phyloP scores from a whole-genome alignment of 1,140 invertebrate species.

The Drosophila tristis region DNA sequence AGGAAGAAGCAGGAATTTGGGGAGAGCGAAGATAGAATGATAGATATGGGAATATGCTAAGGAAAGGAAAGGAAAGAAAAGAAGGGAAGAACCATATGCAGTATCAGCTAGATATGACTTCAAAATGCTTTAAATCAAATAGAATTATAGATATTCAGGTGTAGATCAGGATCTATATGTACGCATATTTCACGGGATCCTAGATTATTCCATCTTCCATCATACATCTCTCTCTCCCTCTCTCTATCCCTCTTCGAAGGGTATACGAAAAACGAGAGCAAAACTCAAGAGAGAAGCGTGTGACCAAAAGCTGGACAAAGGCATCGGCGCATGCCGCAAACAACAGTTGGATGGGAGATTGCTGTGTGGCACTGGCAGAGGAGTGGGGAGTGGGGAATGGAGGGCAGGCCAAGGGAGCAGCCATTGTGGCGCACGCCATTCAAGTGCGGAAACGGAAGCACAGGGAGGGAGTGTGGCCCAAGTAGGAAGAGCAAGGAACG shows the following conservation, averaged over 20 bases:
- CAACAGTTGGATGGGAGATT: constrained; percentile 32
- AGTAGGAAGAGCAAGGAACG: not conserved
- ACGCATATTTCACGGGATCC: too few species aligned
- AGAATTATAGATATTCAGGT: too few species aligned
- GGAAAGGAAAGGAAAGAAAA: too few species aligned
- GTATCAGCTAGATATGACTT: too few species aligned
- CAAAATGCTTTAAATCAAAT: too few species aligned
- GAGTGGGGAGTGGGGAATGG: not conserved
- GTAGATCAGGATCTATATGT: too few species aligned
- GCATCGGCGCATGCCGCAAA: constrained; percentile 66
- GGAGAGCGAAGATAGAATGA: not conserved
- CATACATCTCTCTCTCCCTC: too few species aligned
- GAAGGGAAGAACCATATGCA: too few species aligned
- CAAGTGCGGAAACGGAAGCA: constrained; percentile 78
- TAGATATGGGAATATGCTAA: too few species aligned
- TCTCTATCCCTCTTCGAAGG: not conserved
- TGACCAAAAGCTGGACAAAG: constrained; percentile 72
- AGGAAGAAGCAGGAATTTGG: too few species aligned
- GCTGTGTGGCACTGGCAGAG: not conserved
- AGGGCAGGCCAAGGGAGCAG: constrained; percentile 15
- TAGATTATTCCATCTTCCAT: too few species aligned
- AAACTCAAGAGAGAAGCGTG: constrained; percentile 34
- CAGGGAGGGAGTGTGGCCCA: constrained; percentile 5
- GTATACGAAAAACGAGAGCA: not conserved
- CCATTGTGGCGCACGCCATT: constrained; percentile 76